Conservation (phyloP, 2,113 vertebrate genomes). For the Ellobius talpinus region DNA sequence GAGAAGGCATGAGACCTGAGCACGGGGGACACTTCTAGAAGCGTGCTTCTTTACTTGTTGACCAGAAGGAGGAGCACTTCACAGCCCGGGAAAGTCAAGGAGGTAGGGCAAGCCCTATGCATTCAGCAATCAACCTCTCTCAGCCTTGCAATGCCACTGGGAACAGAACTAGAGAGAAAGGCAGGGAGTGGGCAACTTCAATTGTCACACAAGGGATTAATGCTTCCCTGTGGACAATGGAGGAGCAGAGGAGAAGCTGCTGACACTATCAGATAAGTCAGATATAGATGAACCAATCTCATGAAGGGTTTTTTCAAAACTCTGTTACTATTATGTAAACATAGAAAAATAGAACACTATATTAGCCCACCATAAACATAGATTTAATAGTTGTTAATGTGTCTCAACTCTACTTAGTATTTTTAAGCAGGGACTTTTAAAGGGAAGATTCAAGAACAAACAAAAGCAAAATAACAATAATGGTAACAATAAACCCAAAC, state of each 20-base stretch:
- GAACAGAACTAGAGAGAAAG: not conserved
- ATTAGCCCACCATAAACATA: not conserved
- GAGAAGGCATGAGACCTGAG: not conserved
- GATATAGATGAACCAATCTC: not conserved
- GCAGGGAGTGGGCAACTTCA: not conserved
- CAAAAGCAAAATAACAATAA: not conserved
- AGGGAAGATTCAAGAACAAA: conserved; percentile 4
- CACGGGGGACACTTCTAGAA: not conserved
- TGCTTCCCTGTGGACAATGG: not conserved
- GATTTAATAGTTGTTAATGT: not conserved
- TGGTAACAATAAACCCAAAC: not conserved
- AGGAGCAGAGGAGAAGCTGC: not conserved
- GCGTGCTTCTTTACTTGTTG: not conserved
- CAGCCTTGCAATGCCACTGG: too few relatives aligned
- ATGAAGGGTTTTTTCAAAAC: not conserved
- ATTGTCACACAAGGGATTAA: not conserved
- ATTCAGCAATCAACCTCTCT: not conserved
- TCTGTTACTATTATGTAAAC: not conserved
- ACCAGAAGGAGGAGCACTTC: not conserved
- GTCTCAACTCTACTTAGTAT: not conserved
- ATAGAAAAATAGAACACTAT: not conserved
- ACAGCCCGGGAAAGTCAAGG: not conserved
- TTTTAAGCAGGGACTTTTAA: not conserved
- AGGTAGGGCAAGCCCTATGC: not conserved
- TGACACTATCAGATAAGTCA: not conserved